A percentile compares a stretch with the other conserved stretches of the same genome.
Evolutionary conservation across 1,140 invertebrate genomes (phyloP).

Genomic region (Hylyphantes graminicola): DNA sequence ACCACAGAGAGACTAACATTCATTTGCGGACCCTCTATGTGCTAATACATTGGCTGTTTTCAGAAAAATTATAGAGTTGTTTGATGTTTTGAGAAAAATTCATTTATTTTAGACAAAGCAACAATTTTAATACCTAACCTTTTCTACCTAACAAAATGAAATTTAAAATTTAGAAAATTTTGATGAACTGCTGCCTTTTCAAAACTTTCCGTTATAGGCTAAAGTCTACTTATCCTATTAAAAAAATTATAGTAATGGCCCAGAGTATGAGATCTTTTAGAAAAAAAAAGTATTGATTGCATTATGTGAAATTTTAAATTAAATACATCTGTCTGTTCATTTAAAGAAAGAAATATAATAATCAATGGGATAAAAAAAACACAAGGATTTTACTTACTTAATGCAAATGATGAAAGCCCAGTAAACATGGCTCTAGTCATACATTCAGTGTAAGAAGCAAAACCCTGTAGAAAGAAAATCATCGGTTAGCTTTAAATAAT

Average conservation of each 20-base stretch:
- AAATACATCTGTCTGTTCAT: background rate
- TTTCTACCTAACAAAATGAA: no score
- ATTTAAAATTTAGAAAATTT: no score
- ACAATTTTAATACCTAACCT: no score
- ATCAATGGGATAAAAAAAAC: background rate
- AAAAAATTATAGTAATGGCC: background rate
- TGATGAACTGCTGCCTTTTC: no score
- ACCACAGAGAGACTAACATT: no score
- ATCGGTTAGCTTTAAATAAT: background rate
- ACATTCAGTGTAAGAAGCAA: slow-evolving; percentile 71
- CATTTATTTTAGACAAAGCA: no score
- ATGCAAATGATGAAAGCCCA: slow-evolving; percentile 69
- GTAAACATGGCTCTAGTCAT: slow-evolving; percentile 71
- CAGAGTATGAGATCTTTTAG: background rate
- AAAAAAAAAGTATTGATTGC: background rate
- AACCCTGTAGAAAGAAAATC: slow-evolving; percentile 63
- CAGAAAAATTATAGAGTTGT: no score
- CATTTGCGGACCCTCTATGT: no score
- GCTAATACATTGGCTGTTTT: no score
- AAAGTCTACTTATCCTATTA: background rate
- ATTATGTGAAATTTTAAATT: background rate
- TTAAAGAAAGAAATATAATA: background rate
- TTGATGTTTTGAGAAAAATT: no score
- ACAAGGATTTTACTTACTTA: slow-evolving; percentile 65
- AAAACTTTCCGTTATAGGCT: background rate